Evolutionary conservation across 2,113 vertebrate species (phyloP), one percentile per base, ranked within the genome.

Genomic region (Halichoerus grypus): DNA sequence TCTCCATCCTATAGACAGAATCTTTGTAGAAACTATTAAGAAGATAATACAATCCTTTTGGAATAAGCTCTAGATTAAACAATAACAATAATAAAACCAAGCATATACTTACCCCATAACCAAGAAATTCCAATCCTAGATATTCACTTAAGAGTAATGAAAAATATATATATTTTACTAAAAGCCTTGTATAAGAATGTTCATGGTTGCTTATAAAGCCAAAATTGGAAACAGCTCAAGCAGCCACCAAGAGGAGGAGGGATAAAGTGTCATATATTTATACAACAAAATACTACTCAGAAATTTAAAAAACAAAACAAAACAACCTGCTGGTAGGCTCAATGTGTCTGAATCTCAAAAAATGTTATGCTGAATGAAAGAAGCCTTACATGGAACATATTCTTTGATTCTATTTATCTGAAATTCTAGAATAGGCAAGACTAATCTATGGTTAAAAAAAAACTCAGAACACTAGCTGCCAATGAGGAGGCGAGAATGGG

Each of bases 261-360:
- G 26, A 42, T n/a, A 90, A 95, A 42, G 12, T 26, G 5, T 81
- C 12, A 63, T 36, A 31, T 16, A 77, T 67, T 55, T 63, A 92
- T 74, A 53, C 2, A 72, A 39, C 57, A 26, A 53, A 85, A 71
- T 28, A 61, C 1, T 71, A 28, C 42, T 88, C 13, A 85, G 28
- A 94, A 69, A 33, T 96, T 91, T 7, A 76, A 91, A 95, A 55
- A 15, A 80, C 87, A 94, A 74, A 11, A 74, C 18, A 49, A 63
- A 46, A 33, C 7, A 46, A 18, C 7, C 33, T n/a, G 33, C 11
- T 63, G 3, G 21, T 42, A 65, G 2, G 12, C 9, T 59, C 46
- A 65, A 9, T 9, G 69, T 57, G 18, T 83, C 7, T 59, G 24
- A 69, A 59, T 89, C n/a, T 86, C 63, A 63, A 65, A 65, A 89